phyloP scores from a whole-genome alignment of 2,888 invertebrate species.

The Erpobdella octoculata region DNA sequence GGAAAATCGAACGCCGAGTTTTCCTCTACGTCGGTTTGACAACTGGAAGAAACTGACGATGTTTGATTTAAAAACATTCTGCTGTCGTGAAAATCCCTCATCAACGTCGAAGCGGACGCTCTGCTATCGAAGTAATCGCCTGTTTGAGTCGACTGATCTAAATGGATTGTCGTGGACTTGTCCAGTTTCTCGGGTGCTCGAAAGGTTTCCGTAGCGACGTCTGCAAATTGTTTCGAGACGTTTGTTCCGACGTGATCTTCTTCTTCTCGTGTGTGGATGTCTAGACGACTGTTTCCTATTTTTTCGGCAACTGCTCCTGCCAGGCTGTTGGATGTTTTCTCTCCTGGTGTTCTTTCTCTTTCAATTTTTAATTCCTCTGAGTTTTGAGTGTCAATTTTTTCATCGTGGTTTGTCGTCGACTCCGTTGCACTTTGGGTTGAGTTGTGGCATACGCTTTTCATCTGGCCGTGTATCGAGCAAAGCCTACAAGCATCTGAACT shows the following conservation, averaged over 20 bases:
- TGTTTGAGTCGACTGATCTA: conserved; percentile 7
- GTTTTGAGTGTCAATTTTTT: no score
- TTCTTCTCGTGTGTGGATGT: background rate
- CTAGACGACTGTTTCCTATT: no score
- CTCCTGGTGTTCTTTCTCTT: background rate
- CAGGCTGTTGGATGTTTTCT: no score
- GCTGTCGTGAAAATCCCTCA: background rate
- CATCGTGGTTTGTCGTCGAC: background rate
- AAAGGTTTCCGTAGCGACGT: background rate
- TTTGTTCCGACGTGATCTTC: background rate
- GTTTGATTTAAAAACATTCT: background rate
- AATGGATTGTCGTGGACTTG: conserved; percentile 9
- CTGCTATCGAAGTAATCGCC: no score
- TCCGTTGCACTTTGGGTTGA: background rate
- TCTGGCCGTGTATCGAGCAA: no score
- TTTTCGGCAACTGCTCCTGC: no score
- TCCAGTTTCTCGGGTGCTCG: background rate
- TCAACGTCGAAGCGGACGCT: background rate
- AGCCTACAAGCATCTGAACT: no score
- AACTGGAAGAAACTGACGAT: background rate
- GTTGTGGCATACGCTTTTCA: background rate
- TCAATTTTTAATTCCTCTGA: no score
- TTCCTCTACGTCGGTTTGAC: background rate
- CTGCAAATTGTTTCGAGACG: background rate
- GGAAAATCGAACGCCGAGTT: no score